These are phyloP conservation scores for Amphiduros pacificus DNA, from an alignment of 2,888 invertebrate species.

Conservation along the genomic window DNA sequence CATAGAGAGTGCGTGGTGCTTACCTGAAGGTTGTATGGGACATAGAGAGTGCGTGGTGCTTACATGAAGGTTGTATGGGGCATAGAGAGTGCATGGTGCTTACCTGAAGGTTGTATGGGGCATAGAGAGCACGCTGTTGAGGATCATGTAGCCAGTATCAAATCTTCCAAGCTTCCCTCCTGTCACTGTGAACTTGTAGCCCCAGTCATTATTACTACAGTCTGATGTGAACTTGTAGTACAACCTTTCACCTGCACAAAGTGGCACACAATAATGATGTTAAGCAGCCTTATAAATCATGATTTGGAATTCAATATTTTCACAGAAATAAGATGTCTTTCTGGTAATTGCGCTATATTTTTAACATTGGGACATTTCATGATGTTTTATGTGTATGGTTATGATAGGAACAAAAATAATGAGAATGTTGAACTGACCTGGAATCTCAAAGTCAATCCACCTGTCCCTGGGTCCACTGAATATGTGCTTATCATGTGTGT, in stretches of 20 bases:
- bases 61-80: no score
- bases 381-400: neutral
- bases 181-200: constrained; percentile 55
- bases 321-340: no score
- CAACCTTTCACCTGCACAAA: constrained; percentile 44
- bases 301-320: no score
- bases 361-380: neutral
- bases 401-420: neutral
- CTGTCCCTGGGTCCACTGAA: constrained; percentile 44
- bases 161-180: constrained; percentile 52
- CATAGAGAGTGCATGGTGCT: no score
- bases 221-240: constrained; percentile 55
- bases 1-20: no score
- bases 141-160: constrained; percentile 54
- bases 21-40: no score
- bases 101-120: no score
- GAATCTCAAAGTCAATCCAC: constrained; percentile 52
- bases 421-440: constrained; percentile 36
- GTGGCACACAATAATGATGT: neutral
- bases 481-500: constrained; percentile 35
- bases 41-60: no score
- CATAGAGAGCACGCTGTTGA: constrained; percentile 40
- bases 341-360: neutral
- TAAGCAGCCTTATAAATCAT: neutral
- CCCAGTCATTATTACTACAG: constrained; percentile 56